phyloP scores from a whole-genome alignment of 2,113 vertebrate species.

The Caranx melampygus region DNA sequence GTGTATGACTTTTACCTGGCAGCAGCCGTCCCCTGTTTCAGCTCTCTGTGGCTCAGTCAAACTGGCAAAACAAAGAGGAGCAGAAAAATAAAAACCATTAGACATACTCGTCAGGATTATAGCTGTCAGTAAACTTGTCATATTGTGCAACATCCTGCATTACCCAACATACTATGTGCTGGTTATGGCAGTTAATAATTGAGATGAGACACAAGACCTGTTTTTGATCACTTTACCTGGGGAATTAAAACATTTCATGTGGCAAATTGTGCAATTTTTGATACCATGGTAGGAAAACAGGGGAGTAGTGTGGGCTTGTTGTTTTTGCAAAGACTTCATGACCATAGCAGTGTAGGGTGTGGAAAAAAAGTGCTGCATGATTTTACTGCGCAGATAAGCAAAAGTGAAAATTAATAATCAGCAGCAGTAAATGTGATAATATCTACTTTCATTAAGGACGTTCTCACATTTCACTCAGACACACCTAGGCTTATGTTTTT shows the following conservation, averaged over 20 bases:
- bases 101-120: background rate
- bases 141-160: background rate
- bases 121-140: background rate
- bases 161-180: background rate
- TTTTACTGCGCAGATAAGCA: background rate
- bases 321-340: background rate
- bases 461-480: background rate
- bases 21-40: constrained; percentile 22
- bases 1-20: constrained; percentile 62
- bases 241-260: background rate
- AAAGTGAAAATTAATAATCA: background rate
- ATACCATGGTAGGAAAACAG: background rate
- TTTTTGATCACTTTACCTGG: background rate
- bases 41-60: constrained; percentile 30
- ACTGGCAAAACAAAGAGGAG: constrained; percentile 41
- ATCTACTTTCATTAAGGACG: background rate
- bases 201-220: background rate
- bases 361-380: background rate
- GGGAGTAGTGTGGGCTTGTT: background rate
- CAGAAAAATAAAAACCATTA: constrained; percentile 34
- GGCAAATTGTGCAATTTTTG: background rate
- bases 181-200: background rate
- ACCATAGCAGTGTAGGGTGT: background rate
- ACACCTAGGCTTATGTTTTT: constrained; percentile 30
- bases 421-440: background rate